Percentiles rank a stretch among this genome's conserved stretches.
These are phyloP conservation scores for Seira musarum DNA, from an alignment of 2,888 invertebrate species.

Conservation along the genomic window DNA sequence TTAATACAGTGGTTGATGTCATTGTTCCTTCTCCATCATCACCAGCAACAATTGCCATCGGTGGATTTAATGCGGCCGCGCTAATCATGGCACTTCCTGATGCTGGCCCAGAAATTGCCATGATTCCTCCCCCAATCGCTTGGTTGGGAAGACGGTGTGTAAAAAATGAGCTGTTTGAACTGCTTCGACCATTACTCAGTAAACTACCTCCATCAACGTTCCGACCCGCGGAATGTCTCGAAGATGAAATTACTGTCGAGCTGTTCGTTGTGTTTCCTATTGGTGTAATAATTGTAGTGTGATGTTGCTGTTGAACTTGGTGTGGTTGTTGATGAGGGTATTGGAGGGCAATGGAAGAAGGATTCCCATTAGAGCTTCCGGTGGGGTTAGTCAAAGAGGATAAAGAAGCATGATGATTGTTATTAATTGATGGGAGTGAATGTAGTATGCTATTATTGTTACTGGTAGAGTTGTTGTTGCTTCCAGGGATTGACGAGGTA, in stretches of 20 bases:
- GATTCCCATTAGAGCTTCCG: not conserved
- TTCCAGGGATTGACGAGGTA: not conserved
- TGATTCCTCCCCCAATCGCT: conserved; percentile 36
- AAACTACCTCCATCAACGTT: not conserved
- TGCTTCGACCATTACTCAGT: conserved; percentile 9
- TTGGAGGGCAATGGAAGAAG: conserved; percentile 39
- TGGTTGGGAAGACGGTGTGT: conserved; percentile 41
- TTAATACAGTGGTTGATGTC: conserved; percentile 28
- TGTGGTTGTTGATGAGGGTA: conserved; percentile 56
- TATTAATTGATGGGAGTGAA: conserved; percentile 26
- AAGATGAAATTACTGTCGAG: not conserved
- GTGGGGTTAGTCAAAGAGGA: not conserved
- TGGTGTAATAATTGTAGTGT: conserved; percentile 12
- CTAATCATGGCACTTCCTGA: conserved; percentile 10
- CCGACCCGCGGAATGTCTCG: conserved; percentile 1
- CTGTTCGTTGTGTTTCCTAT: conserved; percentile 4
- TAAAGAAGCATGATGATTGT: conserved; percentile 18
- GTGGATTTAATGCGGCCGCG: conserved; percentile 42
- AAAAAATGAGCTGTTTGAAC: conserved; percentile 23
- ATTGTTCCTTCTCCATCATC: conserved; percentile 36
- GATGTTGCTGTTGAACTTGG: conserved; percentile 45
- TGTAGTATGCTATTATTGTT: conserved; percentile 26
- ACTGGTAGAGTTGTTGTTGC: conserved; percentile 18
- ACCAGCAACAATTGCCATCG: conserved; percentile 38
- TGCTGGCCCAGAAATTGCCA: conserved; percentile 43